phyloP scores from a whole-genome alignment of 2,888 invertebrate species.

The Malthinus flaveolus region DNA sequence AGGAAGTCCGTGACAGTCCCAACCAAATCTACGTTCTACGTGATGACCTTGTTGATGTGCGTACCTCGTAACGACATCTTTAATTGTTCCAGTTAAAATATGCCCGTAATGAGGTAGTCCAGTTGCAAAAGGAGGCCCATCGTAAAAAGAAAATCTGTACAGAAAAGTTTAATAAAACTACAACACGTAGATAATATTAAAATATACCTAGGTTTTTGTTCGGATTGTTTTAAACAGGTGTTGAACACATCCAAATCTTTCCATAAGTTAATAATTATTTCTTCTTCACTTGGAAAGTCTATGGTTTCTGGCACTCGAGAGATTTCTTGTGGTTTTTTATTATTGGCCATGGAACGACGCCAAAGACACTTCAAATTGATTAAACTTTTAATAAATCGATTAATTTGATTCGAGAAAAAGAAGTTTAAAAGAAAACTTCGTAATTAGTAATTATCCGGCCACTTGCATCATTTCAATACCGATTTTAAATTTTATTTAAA shows the following conservation, averaged over 20 bases:
- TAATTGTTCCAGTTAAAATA: conserved; percentile 96
- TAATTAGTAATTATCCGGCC: too few species aligned
- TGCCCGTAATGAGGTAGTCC: conserved; percentile 99
- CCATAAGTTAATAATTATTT: conserved; percentile 83
- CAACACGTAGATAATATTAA: too few species aligned
- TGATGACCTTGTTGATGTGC: conserved; percentile 94
- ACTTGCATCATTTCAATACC: too few species aligned
- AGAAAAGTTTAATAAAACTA: background rate
- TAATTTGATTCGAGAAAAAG: too few species aligned
- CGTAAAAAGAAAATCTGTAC: conserved; percentile 88
- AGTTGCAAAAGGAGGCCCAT: conserved; percentile 99
- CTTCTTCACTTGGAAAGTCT: conserved; percentile 88
- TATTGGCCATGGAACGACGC: background rate
- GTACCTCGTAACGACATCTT: conserved; percentile 96
- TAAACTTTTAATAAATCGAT: too few species aligned
- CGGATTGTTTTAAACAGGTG: conserved; percentile 85
- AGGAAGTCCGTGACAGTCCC: conserved; percentile 98
- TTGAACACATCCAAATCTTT: conserved; percentile 85
- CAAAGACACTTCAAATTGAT: too few species aligned
- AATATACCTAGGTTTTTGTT: conserved; percentile 78
- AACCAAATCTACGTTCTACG: conserved; percentile 93
- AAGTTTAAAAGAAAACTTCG: too few species aligned
- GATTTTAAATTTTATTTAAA: too few species aligned
- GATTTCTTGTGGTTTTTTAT: conserved; percentile 41
- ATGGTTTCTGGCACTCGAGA: conserved; percentile 78